Evolutionary conservation across 2,888 invertebrate genomes (phyloP).

Genomic region (Timema cristinae): DNA sequence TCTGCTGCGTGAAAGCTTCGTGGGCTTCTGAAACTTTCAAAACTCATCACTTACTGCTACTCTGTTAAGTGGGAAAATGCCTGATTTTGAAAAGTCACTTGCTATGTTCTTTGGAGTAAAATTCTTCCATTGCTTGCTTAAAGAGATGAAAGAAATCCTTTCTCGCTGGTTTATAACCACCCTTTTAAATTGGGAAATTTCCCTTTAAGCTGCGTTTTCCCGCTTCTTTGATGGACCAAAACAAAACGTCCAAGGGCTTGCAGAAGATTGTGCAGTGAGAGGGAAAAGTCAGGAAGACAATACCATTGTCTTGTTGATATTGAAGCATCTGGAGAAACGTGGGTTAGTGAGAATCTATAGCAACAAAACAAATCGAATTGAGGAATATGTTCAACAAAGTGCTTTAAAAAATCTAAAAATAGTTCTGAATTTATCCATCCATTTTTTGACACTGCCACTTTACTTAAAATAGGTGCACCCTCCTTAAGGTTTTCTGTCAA

Average conservation of each 20-base stretch:
- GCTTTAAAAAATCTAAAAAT: too few species aligned
- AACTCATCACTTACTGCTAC: too few species aligned
- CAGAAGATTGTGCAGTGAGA: conserved; percentile 5
- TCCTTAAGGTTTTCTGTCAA: too few species aligned
- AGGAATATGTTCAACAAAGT: not conserved
- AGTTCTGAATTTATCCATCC: too few species aligned
- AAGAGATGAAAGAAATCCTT: not conserved
- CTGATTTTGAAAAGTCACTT: too few species aligned
- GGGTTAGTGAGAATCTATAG: conserved; percentile 3
- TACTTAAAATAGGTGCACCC: too few species aligned
- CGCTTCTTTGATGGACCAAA: not conserved
- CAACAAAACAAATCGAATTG: not conserved
- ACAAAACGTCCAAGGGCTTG: conserved; percentile 6
- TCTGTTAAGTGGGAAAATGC: too few species aligned
- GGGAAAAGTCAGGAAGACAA: conserved; percentile 3
- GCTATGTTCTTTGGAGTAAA: too few species aligned
- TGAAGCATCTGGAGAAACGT: not conserved
- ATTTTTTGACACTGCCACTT: not conserved
- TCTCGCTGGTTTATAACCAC: conserved; percentile 2
- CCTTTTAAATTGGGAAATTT: not conserved
- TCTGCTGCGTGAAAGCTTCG: too few species aligned
- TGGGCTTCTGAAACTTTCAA: too few species aligned
- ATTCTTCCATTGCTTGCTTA: too few species aligned
- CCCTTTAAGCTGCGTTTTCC: not conserved
- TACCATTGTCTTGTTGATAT: not conserved